Evolutionary conservation across 2,113 vertebrate species (phyloP).

Genomic region (Chamaea fasciata): DNA sequence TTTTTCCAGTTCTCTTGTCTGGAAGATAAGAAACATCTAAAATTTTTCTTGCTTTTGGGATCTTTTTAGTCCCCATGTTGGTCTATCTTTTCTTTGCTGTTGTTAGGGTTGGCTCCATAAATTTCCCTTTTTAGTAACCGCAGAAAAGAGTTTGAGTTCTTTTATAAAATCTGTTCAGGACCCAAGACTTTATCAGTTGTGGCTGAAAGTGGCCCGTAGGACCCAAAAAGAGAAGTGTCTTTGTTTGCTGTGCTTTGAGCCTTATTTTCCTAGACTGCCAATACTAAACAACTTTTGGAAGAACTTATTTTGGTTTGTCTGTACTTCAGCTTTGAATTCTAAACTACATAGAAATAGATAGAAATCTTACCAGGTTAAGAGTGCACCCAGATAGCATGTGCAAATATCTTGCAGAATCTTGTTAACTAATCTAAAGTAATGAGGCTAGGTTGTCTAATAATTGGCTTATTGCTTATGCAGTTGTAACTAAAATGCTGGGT

Average conservation of each 20-base stretch:
- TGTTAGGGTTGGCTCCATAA: neutral
- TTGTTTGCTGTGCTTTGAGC: neutral
- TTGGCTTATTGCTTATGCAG: neutral
- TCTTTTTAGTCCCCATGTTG: neutral
- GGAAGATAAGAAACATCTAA: neutral
- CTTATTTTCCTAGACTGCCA: neutral
- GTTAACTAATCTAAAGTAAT: neutral
- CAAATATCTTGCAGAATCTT: neutral
- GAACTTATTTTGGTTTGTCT: neutral
- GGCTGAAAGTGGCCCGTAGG: neutral
- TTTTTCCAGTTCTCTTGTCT: neutral
- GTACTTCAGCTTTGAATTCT: neutral
- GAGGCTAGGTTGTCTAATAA: neutral
- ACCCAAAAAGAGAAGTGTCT: neutral
- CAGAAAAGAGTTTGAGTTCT: neutral
- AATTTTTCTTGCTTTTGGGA: neutral
- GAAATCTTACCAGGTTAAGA: neutral
- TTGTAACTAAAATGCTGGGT: neutral
- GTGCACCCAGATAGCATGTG: rapidly evolving
- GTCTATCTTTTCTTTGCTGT: neutral
- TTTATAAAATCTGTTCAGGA: neutral
- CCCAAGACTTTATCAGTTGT: neutral
- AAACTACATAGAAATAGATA: neutral
- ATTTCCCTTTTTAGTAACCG: neutral
- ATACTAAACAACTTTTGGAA: neutral